Evolutionary conservation across 2,888 invertebrate species (phyloP), one percentile per base, ranked within the genome.

Genomic region (Limnephilus lunatus): DNA sequence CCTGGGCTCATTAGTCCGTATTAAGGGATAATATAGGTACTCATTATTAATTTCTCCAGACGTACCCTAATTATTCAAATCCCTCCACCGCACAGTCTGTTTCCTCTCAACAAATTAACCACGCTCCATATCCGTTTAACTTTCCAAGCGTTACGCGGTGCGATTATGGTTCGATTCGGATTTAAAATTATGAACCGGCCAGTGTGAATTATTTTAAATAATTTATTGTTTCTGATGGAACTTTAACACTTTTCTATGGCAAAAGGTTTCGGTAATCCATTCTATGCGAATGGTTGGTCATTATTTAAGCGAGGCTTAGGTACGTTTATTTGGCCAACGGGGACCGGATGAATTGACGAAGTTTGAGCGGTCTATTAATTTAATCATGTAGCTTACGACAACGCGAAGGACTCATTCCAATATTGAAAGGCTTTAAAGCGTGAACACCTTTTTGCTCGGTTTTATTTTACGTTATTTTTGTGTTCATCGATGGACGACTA

Each of bases 41-140:
- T 68, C 53, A 68, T 68, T 68, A 93, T 92, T 93, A 92, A 93
- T 93, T 93, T 92, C 92, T 89, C 86, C 68, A 91, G 91, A 91
- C 92, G 83, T 81, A 92, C 91, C 92, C 92, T 92, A 93, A 93
- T 93, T 93, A 93, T 93, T 93, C 91, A 92, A 93, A 93, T 90
- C 93, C 92, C 81, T 82, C 35, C 25, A 3, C 89, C 44, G 82
- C 44, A 25, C 89, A 31, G 82, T 30, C 39, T 80, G 44, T 89
- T 81, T 48, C 53, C 53, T 68, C 81, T 39, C 44, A 44, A 81
- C 39, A 68, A 68, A 19, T 68, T 82, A 88, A 32, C 88, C 87
- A 44, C 53, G 31, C 25, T 31, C 85, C 12, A 48, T 86, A 86
- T 68, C 53, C 25, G 19, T 68, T 53, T 53, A 68, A 39, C n/a